These are phyloP conservation scores for Blastobasis adustella DNA, from an alignment of 2,888 invertebrate species.

Conservation along the genomic window DNA sequence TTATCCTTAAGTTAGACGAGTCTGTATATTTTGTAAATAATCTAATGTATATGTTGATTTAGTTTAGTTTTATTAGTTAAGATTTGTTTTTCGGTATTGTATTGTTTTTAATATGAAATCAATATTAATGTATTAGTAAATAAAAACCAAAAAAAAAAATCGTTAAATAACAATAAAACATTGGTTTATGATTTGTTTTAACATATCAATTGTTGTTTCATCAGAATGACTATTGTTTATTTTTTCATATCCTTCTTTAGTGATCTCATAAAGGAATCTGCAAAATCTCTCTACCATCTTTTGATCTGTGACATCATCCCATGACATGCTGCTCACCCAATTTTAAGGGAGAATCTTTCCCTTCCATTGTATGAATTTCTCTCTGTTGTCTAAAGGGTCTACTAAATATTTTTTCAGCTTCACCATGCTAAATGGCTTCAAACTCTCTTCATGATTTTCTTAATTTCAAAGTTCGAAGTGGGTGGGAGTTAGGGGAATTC, in stretches of 20 bases:
- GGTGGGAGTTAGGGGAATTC: not conserved
- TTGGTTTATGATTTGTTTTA: not conserved
- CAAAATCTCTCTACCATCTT: not conserved
- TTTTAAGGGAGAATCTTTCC: not conserved
- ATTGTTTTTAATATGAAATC: too few species aligned
- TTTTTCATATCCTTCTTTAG: not conserved
- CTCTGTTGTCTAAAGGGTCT: not conserved
- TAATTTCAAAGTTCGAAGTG: not conserved
- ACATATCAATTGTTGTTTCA: not conserved
- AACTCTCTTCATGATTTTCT: not conserved
- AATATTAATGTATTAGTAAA: too few species aligned
- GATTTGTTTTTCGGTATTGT: too few species aligned
- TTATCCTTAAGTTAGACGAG: too few species aligned
- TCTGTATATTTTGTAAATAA: too few species aligned
- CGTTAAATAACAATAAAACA: too few species aligned
- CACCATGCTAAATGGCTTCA: not conserved
- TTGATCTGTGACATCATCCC: not conserved
- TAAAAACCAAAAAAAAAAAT: too few species aligned
- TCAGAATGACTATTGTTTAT: not conserved
- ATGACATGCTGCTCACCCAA: not conserved
- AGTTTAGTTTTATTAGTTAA: too few species aligned
- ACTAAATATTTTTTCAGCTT: not conserved
- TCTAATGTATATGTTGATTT: too few species aligned
- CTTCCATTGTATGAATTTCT: not conserved
- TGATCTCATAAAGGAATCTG: not conserved